A percentile compares a stretch with the other conserved stretches of the same genome.
phyloP scores from a whole-genome alignment of 2,113 vertebrate species.

The Indicator indicator region DNA sequence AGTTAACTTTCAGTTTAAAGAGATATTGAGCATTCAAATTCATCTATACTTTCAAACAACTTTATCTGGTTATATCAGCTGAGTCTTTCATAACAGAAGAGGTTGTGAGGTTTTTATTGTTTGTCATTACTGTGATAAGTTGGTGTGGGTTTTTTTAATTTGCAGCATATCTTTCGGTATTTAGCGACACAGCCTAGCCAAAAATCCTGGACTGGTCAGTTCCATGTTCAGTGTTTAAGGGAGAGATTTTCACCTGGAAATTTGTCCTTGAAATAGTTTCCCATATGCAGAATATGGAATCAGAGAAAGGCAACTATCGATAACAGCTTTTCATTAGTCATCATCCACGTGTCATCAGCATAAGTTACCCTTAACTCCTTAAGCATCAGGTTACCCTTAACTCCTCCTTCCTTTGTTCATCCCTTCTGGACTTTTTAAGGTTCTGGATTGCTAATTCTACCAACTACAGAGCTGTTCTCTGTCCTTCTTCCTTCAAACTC shows the following conservation, averaged over 20 bases:
- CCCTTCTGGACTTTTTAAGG: background rate
- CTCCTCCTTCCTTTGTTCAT: background rate
- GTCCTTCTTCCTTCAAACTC: background rate
- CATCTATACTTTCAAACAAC: background rate
- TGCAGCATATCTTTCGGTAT: background rate
- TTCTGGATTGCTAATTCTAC: background rate
- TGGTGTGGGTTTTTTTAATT: background rate
- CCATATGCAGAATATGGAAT: background rate
- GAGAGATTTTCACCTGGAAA: background rate
- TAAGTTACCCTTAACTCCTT: background rate
- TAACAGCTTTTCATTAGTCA: slow-evolving; percentile 21
- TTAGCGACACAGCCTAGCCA: background rate
- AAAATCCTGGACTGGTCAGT: background rate
- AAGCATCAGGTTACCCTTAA: background rate
- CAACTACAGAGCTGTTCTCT: background rate
- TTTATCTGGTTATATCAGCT: background rate
- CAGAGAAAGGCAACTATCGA: background rate
- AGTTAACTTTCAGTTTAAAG: slow-evolving; percentile 23
- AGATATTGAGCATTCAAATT: background rate
- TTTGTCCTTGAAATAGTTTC: background rate
- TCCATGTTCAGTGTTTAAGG: background rate
- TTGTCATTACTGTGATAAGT: background rate
- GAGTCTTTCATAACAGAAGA: background rate
- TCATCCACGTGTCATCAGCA: slow-evolving; percentile 15
- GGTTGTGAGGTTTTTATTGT: background rate